Evolutionary conservation across 2,113 vertebrate species (phyloP), one percentile per base, ranked within the genome.

Genomic region (Calcarius ornatus): DNA sequence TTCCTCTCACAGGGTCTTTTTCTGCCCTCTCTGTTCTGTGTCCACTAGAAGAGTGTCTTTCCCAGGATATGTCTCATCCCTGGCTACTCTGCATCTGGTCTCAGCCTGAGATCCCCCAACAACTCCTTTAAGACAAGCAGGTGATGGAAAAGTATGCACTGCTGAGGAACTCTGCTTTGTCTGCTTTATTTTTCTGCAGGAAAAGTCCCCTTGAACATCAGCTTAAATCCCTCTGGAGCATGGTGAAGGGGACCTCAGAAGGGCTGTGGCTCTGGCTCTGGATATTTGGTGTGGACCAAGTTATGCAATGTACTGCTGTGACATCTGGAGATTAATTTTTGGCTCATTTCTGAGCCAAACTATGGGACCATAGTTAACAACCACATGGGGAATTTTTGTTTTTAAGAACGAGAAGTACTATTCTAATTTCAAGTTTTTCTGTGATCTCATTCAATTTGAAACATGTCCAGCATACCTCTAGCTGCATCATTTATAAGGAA

Each of bases 301-400:
- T 93, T 86, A 48, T 0, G 2, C 56, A 83, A 31, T 28, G 6
- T 70, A 77, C 45, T 85, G 37, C 31, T 56, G 13, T 69, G 50
- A 93, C 37, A 80, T 86, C 53, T 90, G 90, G 59, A 86, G 38
- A 65, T 51, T 80, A 3, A 54, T n/a, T 90, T 95, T 70, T 95
- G 76, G 68, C 61, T 56, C n/a, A 31, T 81, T 89, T 85, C 53
- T 77, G 43, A 43, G 43, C 43, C 43, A 43, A 43, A 43, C 43
- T 43, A 43, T 68, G 51, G 57, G n/a, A 27, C 43, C 0, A 0
- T 47, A 83, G 15, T 86, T 76, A 90, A 63, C 15, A 88, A 71
- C 20, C 37, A 43, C 27, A 23, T 64, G 9, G 86, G 51, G 24
- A 90, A 59, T 86, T 90, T 35, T 94, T 91, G n/a, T 51, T 87